Evolutionary conservation across 2,888 invertebrate genomes (phyloP), one percentile per base, ranked within the genome.

Genomic region (Rosalia funebris): DNA sequence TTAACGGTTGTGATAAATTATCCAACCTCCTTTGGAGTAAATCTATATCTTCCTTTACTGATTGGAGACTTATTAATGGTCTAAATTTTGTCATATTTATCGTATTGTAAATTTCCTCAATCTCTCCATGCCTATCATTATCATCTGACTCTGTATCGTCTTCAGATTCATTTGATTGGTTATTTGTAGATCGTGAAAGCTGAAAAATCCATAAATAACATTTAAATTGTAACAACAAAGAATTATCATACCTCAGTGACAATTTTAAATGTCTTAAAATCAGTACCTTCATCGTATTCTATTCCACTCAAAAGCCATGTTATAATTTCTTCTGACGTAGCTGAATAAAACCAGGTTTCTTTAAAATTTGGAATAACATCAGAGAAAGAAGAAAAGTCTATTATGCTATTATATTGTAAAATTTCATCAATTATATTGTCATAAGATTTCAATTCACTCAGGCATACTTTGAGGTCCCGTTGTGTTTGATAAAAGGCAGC

Each of bases 281-380:
- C 34, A 5, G 10, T n/a, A 34, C 11, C 34, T 34, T n/a, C 25
- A 25, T 25, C 7, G 25, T n/a, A n/a, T n/a, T n/a, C n/a, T n/a
- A 25, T 7, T 25, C 1, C 63, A 57, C 10, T 39, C 53, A 17
- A 67, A 52, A 77, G 57, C 78, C 77, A 77, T 5, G 63, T 60
- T 3, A 63, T 17, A 5, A 75, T 64, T 2, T 71, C 67, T 4
- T 62, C 45, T 2, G 54, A 3, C 2, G 32, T 60, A 10, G 72
- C 75, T 1, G 9, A 20, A 1, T 10, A 39, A 63, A 78, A 76
- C 84, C 84, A 85, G 57, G 83, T 77, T 1, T 79, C 68, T 3
- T 61, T n/a, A 20, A 73, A 65, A 16, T 65, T 46, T 12, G 78
- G 60, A 32, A 66, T 61, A 70, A 79, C 57, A 10, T 53, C 46